Conservation (phyloP, 2,888 invertebrate genomes). For the Pterostichus madidus region DNA sequence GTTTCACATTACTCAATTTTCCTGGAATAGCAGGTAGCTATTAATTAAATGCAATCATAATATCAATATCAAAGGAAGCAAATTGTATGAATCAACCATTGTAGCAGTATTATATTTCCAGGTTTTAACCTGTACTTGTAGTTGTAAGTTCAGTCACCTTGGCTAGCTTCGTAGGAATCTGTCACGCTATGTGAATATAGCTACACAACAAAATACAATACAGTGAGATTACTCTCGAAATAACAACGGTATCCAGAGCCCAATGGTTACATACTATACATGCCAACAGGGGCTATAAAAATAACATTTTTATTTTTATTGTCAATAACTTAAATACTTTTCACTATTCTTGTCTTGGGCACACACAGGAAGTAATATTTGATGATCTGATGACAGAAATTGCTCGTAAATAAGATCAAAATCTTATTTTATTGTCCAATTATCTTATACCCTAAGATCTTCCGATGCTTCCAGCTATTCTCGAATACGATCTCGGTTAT, state of each 20-base stretch:
- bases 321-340: conserved; percentile 8
- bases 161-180: conserved; percentile 55
- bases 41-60: conserved; percentile 30
- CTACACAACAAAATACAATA: conserved; percentile 59
- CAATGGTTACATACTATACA: conserved; percentile 25
- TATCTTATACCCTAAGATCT: too few relatives aligned
- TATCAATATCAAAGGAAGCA: conserved; percentile 16
- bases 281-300: conserved; percentile 10
- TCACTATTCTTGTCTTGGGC: conserved; percentile 4
- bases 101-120: conserved; percentile 27
- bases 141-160: conserved; percentile 61
- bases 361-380: conserved; percentile 25
- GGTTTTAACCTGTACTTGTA: conserved; percentile 39
- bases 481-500: too few relatives aligned
- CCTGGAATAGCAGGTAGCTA: background rate
- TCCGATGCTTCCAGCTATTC: too few relatives aligned
- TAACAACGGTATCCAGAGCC: conserved; percentile 51
- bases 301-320: conserved; percentile 25
- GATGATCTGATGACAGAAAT: conserved; percentile 2
- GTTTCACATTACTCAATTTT: conserved; percentile 23
- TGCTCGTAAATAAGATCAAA: too few relatives aligned
- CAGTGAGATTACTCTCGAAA: conserved; percentile 58
- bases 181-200: conserved; percentile 62
- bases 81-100: conserved; percentile 32
- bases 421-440: too few relatives aligned